Base-by-base conservation (phyloP, 2,888 invertebrate species). In the Ophonus ardosiacus region DNA sequence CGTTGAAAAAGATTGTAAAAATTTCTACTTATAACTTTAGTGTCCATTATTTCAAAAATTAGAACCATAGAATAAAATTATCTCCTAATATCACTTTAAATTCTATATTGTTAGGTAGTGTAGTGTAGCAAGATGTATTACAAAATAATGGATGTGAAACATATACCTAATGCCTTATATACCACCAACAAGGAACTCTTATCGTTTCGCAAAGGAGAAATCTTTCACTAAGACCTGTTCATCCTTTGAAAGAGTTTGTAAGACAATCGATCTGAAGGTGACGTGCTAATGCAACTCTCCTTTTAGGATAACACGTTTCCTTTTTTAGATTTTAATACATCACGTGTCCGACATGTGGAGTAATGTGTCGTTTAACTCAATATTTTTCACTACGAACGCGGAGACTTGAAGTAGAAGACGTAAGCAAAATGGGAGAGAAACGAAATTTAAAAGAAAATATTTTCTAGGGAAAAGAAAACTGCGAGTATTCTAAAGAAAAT, bases 321-420 rank as follows among this genome's bases (percentile, higher is more conserved):
- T 68, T 68, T 68, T 68, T 68, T 68, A 68, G 68, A 68, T 68
- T 68, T 68, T 68, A 68, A 68, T 68, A 68, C 68, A 68, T 68
- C 38, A 68, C 15, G 68, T 68, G 38, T 68, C 38, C 24, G 68
- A 68, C 38, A 38, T 13, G 68, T 31, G 38, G 24, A 38, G 68
- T 68, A 68, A 68, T 68, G 68, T 68, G 38, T 68, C 68, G 68
- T 68, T 68, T 68, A 68, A 68, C 68, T 68, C 68, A 38, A 68
- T 68, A 68, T 31, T 68, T 68, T 68, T 68, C 38, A 68, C 68
- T 68, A 38, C 38, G 1, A 68, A 6, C n/a, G 0, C 31, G 63
- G 43, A 51, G 43, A 51, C 4, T 21, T 24, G 43, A 51, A 51
- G 43, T 6, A 13, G 13, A 51, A 51, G 43, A 13, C 43, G 43